These are phyloP conservation scores for Clarias laeviceps DNA, from an alignment of 2,797 vertebrate genomes.

Conservation along the genomic window DNA sequence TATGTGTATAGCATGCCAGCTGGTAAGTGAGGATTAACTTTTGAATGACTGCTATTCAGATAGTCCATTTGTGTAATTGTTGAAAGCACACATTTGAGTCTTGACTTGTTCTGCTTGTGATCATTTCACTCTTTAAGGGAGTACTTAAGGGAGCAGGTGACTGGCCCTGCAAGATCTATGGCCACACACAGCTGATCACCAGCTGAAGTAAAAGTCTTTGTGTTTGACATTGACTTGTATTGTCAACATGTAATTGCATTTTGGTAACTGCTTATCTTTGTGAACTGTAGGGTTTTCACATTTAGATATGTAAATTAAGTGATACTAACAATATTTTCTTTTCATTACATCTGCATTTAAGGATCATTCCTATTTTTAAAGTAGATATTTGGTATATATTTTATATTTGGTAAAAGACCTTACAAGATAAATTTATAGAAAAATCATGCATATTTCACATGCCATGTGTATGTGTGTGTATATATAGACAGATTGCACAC, in stretches of 20 bases:
- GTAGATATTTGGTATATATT: too few relatives aligned
- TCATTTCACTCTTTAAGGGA: constrained; percentile 31
- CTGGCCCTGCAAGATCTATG: constrained; percentile 4
- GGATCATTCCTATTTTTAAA: too few relatives aligned
- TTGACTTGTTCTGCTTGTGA: constrained; percentile 44
- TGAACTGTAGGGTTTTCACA: background rate
- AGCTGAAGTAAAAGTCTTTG: background rate
- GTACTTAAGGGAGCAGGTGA: constrained; percentile 52
- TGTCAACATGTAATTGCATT: constrained; percentile 18
- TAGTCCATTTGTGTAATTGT: constrained; percentile 61
- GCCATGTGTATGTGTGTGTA: too few relatives aligned
- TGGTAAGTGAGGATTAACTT: constrained; percentile 62
- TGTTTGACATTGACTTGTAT: background rate
- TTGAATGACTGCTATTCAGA: constrained; percentile 62
- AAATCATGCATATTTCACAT: too few relatives aligned
- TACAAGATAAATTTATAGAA: too few relatives aligned
- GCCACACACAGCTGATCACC: constrained; percentile 37
- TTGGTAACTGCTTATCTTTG: background rate
- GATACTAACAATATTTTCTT: background rate
- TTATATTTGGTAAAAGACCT: too few relatives aligned
- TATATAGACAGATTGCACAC: too few relatives aligned
- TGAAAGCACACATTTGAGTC: constrained; percentile 37
- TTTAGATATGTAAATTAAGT: background rate
- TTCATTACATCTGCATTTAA: background rate
- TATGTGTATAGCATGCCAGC: constrained; percentile 41